Evolutionary conservation across 2,888 invertebrate species (phyloP).

Genomic region (Pinctada fucata): DNA sequence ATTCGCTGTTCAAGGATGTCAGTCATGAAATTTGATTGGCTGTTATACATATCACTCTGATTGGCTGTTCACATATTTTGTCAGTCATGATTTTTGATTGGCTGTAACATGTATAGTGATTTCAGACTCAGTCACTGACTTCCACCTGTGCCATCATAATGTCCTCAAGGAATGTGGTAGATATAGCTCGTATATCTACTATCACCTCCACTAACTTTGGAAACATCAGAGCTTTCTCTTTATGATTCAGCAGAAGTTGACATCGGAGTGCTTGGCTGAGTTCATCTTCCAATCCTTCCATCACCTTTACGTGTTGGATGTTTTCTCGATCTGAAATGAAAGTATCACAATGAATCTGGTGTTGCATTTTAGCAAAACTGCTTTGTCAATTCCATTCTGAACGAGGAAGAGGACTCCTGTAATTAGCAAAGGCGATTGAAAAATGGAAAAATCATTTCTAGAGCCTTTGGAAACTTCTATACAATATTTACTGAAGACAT

Average conservation of each 20-base stretch:
- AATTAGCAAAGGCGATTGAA: not conserved
- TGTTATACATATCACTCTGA: too few species aligned
- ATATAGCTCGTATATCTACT: conserved; percentile 60
- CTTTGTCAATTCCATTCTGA: not conserved
- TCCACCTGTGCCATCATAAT: conserved; percentile 66
- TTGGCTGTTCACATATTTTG: too few species aligned
- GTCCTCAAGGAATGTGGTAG: conserved; percentile 60
- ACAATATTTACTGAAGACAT: too few species aligned
- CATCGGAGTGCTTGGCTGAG: conserved; percentile 68
- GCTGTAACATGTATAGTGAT: not conserved
- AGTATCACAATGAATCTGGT: too few species aligned
- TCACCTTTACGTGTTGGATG: conserved; percentile 44
- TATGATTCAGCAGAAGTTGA: conserved; percentile 69
- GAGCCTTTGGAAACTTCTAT: too few species aligned
- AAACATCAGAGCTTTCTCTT: conserved; percentile 58
- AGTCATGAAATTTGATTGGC: too few species aligned
- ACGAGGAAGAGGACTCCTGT: not conserved
- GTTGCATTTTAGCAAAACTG: not conserved
- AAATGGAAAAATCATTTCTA: too few species aligned
- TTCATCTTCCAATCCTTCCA: conserved; percentile 69
- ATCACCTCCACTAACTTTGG: conserved; percentile 62
- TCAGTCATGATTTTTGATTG: too few species aligned
- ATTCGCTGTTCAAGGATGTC: too few species aligned
- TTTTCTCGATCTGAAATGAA: conserved; percentile 59
- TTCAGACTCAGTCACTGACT: conserved; percentile 41